Base-by-base conservation (phyloP, 2,113 vertebrate genomes). In the Sander vitreus region DNA sequence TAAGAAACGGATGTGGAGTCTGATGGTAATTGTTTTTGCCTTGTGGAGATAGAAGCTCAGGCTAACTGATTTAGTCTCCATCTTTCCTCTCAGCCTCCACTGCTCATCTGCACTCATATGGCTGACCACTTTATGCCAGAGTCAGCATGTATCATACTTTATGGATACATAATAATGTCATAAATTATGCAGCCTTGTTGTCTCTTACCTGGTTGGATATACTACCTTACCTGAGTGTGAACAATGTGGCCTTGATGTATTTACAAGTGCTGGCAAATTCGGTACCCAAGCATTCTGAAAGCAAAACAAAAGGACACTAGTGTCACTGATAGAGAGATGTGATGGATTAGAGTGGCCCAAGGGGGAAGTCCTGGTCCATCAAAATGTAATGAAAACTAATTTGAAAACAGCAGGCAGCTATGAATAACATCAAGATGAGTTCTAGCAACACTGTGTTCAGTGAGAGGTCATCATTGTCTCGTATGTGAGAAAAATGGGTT, bases 301-400 rank as follows among this genome's bases (percentile, higher is more conserved):
- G 74, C 19, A 76, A 86, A 75, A 86, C 80, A 73, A 91, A 91
- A 87, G 74, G 83, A 90, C 85, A 78, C 15, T 14, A 78, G 85
- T 89, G 89, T 82, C 82, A 88, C 50, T 60, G 85, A 84, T 76
- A 74, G 74, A 75, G 67, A 65, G 79, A 78, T 66, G 50, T 93
- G 91, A 94, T 94, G 85, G 92, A 93, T 94, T 87, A 83, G 53
- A 76, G 74, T 53, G 71, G 73, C 86, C 88, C 47, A 76, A 79
- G 88, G 88, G 90, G 92, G 90, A 91, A 89, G 92, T 90, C 86
- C 90, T 73, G 85, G 21, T 89, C 81, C 86, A 84, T 90, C 92
- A 91, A 86, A 89, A 86, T 89, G 73, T 92, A 92, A 92, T 92
- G 87, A 92, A 93, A 94, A 90, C 84, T 92, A 91, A 94, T 92